A percentile compares a stretch with the other conserved stretches of the same genome.
Conservation (phyloP, 2,888 invertebrate genomes). For the Prostheceraeus crozeri region DNA sequence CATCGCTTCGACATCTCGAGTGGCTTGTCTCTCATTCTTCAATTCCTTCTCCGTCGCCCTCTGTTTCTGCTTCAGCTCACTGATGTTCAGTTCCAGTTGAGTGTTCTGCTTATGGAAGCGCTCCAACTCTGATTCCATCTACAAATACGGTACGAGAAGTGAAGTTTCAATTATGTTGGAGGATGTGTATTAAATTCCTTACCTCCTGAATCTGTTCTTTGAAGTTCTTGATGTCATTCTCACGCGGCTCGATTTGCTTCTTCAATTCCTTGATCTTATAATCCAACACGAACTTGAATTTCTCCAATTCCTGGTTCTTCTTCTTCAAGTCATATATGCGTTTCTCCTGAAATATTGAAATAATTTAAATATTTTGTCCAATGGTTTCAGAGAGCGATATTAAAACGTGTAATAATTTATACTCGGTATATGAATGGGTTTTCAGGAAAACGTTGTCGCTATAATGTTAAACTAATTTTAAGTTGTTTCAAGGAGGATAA, state of each 20-base stretch:
- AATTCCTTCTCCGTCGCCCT: conserved; percentile 67
- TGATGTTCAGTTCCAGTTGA: conserved; percentile 67
- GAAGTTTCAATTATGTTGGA: conserved; percentile 17
- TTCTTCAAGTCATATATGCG: conserved; percentile 73
- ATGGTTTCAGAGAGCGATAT: no score
- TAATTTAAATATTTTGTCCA: no score
- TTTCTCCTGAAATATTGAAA: conserved; percentile 68
- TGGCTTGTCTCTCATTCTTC: conserved; percentile 62
- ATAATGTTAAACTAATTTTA: no score
- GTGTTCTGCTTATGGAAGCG: conserved; percentile 69
- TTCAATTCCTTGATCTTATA: conserved; percentile 80
- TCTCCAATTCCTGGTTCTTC: conserved; percentile 75
- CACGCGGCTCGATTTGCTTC: conserved; percentile 75
- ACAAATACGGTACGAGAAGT: conserved; percentile 25
- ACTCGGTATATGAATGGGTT: no score
- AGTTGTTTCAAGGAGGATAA: no score
- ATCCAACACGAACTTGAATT: conserved; percentile 79
- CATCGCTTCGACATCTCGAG: conserved; percentile 57
- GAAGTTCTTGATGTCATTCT: conserved; percentile 73
- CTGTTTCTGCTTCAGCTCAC: conserved; percentile 70
- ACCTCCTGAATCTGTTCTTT: conserved; percentile 66
- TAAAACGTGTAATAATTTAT: no score
- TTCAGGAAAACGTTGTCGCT: no score
- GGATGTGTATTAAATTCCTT: conserved; percentile 22
- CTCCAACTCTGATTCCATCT: conserved; percentile 74